Conservation (phyloP, 2,113 vertebrate genomes). For the Drymodes brunneopygia region DNA sequence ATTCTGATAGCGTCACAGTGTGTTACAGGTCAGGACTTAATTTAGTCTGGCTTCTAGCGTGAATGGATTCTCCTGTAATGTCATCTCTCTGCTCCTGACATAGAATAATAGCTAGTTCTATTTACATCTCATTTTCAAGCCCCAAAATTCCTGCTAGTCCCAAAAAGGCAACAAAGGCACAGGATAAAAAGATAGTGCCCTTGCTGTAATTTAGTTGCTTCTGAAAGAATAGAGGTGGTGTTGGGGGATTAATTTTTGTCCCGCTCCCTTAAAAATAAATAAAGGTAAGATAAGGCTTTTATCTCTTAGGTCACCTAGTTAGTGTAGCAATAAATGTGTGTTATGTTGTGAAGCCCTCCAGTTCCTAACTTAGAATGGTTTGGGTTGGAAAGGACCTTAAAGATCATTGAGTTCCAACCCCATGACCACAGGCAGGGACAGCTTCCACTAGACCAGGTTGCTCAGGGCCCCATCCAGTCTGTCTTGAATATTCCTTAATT, state of each 20-base stretch:
- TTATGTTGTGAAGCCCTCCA: neutral
- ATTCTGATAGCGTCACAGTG: neutral
- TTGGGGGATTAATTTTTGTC: neutral
- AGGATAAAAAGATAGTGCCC: neutral
- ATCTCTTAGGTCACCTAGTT: neutral
- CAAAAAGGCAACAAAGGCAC: neutral
- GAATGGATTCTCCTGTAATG: slow-evolving; percentile 8
- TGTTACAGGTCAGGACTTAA: slow-evolving; percentile 3
- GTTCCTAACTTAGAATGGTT: neutral
- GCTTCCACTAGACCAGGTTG: neutral
- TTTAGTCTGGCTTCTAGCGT: neutral
- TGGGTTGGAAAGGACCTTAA: neutral
- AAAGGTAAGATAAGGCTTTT: neutral
- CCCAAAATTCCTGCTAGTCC: neutral
- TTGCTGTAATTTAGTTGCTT: neutral
- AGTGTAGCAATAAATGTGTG: neutral
- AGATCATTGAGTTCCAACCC: neutral
- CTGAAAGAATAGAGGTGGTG: neutral
- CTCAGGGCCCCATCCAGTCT: neutral
- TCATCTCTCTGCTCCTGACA: neutral
- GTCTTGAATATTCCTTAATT: neutral
- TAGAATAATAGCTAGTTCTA: slow-evolving; percentile 35
- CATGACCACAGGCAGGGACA: neutral
- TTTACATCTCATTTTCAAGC: slow-evolving; percentile 30
- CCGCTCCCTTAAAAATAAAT: neutral